These are phyloP conservation scores for Stramonita haemastoma DNA, from an alignment of 2,888 invertebrate species.

Conservation along the genomic window DNA sequence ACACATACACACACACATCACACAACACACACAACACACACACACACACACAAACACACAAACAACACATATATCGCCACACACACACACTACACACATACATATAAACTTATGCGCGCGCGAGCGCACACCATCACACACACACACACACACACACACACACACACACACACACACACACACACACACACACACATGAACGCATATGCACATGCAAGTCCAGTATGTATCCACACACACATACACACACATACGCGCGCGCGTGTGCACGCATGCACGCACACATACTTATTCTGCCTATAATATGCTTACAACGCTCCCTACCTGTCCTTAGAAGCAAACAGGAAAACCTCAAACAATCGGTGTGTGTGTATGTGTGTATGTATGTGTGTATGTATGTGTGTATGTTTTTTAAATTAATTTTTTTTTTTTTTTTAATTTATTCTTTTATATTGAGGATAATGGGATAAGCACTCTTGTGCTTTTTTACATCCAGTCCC, in stretches of 20 bases:
- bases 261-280: neutral
- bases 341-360: neutral
- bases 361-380: neutral
- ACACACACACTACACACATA: too few relatives aligned
- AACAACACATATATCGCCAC: too few relatives aligned
- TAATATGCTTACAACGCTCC: too few relatives aligned
- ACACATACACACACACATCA: neutral
- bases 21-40: too few relatives aligned
- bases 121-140: neutral
- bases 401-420: neutral
- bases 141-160: slow-evolving; percentile 4
- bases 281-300: neutral
- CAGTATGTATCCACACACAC: neutral
- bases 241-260: neutral
- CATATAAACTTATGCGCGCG: too few relatives aligned
- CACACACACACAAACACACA: too few relatives aligned
- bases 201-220: neutral
- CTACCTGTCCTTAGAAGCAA: too few relatives aligned
- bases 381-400: neutral
- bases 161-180: neutral
- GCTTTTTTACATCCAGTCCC: too few relatives aligned
- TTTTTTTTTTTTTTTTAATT: too few relatives aligned
- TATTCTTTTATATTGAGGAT: too few relatives aligned
- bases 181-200: neutral
- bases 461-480: too few relatives aligned